Percentiles rank a stretch among this genome's conserved stretches.
Conservation (phyloP, 2,113 vertebrate species). For the Oostethus manadensis region DNA sequence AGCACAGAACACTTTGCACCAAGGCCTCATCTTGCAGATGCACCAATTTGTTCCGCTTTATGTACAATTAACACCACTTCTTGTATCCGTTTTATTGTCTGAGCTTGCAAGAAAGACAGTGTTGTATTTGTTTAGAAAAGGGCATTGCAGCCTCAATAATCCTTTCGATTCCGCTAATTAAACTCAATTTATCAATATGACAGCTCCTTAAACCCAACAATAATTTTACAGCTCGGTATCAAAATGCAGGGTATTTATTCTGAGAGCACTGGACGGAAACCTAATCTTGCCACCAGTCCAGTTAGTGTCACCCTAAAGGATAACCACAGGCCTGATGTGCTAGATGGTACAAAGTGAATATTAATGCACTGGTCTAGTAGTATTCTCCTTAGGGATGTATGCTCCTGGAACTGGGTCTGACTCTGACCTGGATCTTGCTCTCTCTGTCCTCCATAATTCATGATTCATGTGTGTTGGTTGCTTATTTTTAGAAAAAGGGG, state of each 20-base stretch:
- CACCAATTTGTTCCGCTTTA: not conserved
- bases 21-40: not conserved
- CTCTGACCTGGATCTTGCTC: slow-evolving; percentile 63
- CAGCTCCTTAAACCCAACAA: slow-evolving; percentile 1
- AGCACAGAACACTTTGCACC: not conserved
- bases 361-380: slow-evolving; percentile 58
- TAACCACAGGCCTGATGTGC: slow-evolving; percentile 21
- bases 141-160: not conserved
- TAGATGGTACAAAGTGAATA: slow-evolving; percentile 57
- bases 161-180: not conserved
- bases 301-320: slow-evolving; percentile 24
- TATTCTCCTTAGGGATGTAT: slow-evolving; percentile 52
- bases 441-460: slow-evolving; percentile 64
- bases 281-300: slow-evolving; percentile 15
- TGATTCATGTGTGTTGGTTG: slow-evolving; percentile 39
- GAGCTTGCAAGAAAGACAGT: not conserved
- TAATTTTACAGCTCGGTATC: slow-evolving; percentile 11
- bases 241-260: slow-evolving; percentile 8
- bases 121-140: not conserved
- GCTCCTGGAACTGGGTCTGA: slow-evolving; percentile 67
- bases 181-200: slow-evolving; percentile 6
- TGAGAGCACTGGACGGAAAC: not conserved
- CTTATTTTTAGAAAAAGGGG: slow-evolving; percentile 66
- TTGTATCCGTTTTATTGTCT: not conserved
- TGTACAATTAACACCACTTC: not conserved